Evolutionary conservation across 2,113 vertebrate species (phyloP).

Genomic region (Arothron firmamentum): DNA sequence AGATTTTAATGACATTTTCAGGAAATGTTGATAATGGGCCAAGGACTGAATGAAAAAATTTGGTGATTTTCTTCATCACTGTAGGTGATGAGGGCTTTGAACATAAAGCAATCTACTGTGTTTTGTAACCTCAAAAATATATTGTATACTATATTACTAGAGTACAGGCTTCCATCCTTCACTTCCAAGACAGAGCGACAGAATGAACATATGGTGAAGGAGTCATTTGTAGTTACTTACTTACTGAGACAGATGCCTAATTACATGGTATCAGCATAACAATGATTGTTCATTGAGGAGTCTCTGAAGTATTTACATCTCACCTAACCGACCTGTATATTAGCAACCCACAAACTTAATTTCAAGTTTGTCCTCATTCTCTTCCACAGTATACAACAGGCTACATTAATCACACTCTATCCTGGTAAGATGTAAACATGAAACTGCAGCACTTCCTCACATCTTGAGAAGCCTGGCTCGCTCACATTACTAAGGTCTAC

Average conservation of each 20-base stretch:
- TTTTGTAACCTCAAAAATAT: too few species aligned
- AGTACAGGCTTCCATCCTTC: neutral
- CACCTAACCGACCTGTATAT: slow-evolving; percentile 12
- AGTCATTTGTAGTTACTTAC: slow-evolving; percentile 19
- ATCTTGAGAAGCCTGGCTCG: neutral
- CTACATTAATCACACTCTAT: too few species aligned
- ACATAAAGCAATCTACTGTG: too few species aligned
- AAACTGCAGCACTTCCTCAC: neutral
- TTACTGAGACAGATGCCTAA: slow-evolving; percentile 24
- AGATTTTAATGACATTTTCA: too few species aligned
- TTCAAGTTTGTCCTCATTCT: neutral
- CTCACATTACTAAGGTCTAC: slow-evolving; percentile 5
- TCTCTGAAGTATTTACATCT: slow-evolving; percentile 18
- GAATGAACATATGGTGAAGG: slow-evolving; percentile 13
- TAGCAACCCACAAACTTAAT: neutral
- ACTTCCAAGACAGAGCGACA: neutral
- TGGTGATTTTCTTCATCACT: too few species aligned
- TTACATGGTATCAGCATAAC: neutral
- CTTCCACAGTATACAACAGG: neutral
- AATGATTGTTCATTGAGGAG: slow-evolving; percentile 12
- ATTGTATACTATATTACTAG: too few species aligned
- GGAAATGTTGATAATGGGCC: too few species aligned
- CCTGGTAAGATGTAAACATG: neutral
- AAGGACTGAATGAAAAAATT: too few species aligned
- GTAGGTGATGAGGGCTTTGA: too few species aligned